phyloP scores from a whole-genome alignment of 2,113 vertebrate species.

The Eira barbara region DNA sequence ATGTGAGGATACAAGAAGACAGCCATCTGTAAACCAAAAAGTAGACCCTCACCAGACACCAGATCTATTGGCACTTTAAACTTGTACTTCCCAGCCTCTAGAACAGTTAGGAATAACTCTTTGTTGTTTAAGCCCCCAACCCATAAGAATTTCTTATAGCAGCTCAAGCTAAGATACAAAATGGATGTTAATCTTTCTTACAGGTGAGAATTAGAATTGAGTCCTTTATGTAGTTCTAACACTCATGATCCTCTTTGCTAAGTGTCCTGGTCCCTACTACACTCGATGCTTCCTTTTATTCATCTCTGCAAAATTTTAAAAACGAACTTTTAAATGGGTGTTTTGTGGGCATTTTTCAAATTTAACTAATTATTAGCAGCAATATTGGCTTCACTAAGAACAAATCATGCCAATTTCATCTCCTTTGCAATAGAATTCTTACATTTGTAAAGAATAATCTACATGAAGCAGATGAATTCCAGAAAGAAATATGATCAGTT shows the following conservation, averaged over 20 bases:
- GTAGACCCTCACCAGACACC: not conserved
- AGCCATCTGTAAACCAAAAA: not conserved
- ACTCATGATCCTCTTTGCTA: not conserved
- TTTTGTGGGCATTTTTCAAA: not conserved
- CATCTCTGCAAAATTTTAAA: not conserved
- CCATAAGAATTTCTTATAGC: not conserved
- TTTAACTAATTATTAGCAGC: slow-evolving; percentile 16
- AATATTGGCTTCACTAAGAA: not conserved
- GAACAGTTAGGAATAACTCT: not conserved
- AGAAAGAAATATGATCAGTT: not conserved
- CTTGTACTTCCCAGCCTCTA: not conserved
- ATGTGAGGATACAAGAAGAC: not conserved
- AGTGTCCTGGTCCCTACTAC: not conserved
- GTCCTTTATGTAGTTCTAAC: not conserved
- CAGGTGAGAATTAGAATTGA: not conserved
- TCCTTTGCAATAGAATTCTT: not conserved
- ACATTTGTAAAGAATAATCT: not conserved
- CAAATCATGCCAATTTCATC: not conserved
- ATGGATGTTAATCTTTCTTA: not conserved
- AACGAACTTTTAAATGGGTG: not conserved
- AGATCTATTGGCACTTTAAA: not conserved
- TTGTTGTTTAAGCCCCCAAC: not conserved
- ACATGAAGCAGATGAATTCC: not conserved
- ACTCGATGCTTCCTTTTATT: not conserved
- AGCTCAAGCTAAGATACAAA: not conserved